These are phyloP conservation scores for Calypte anna DNA, from an alignment of 2,113 vertebrate species.

Conservation along the genomic window DNA sequence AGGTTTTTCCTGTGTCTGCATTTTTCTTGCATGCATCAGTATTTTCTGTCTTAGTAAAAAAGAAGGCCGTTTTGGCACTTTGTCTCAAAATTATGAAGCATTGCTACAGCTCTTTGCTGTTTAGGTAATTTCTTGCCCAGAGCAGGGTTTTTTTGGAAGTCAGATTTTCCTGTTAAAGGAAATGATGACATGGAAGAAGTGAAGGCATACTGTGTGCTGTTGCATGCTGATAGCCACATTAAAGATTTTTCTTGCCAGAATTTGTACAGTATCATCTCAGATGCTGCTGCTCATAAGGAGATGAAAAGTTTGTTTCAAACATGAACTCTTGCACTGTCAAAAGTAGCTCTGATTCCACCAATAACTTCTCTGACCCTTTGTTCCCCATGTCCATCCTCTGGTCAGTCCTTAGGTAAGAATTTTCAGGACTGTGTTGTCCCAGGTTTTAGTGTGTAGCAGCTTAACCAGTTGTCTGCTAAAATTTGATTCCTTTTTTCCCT, in stretches of 20 bases:
- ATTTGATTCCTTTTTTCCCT: not conserved
- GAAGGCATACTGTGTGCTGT: not conserved
- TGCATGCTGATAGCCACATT: slow-evolving; percentile 23
- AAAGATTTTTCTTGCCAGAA: slow-evolving; percentile 12
- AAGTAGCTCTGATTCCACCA: not conserved
- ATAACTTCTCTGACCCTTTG: not conserved
- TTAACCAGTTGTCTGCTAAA: not conserved
- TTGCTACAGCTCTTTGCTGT: not conserved
- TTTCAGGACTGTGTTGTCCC: not conserved
- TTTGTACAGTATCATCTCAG: not conserved
- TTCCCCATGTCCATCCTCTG: not conserved
- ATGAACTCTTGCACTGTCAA: not conserved
- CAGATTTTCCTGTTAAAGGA: slow-evolving; percentile 52
- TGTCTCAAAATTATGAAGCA: not conserved
- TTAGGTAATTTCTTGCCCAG: slow-evolving; percentile 40
- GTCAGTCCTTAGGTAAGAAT: not conserved
- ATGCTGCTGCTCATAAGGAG: not conserved
- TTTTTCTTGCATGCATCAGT: not conserved
- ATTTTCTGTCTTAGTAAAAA: not conserved
- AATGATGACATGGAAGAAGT: slow-evolving; percentile 61
- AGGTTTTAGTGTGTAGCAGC: not conserved
- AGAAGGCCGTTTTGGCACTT: not conserved
- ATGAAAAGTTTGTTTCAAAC: not conserved
- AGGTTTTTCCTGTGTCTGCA: not conserved
- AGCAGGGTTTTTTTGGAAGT: slow-evolving; percentile 27